Conservation (phyloP, 1,140 invertebrate genomes). For the Trichogramma pretiosum region DNA sequence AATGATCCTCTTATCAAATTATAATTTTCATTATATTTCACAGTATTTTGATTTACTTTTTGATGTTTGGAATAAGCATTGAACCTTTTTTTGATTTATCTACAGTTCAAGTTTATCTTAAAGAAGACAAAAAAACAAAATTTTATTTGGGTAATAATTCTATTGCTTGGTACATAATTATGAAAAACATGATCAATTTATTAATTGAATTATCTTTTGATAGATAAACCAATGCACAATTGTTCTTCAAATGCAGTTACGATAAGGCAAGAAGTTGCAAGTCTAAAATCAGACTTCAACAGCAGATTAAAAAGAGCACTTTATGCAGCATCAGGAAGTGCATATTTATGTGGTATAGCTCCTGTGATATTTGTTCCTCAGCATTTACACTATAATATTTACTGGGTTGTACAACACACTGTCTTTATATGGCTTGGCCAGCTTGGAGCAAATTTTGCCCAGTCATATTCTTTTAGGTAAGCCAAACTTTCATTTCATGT, state of each 20-base stretch:
- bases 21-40: neutral
- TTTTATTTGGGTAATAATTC: conserved; percentile 31
- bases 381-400: conserved; percentile 75
- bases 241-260: conserved; percentile 60
- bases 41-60: conserved; percentile 67
- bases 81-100: conserved; percentile 62
- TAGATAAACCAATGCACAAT: conserved; percentile 57
- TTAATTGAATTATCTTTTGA: conserved; percentile 7
- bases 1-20: conserved; percentile 5
- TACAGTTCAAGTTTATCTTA: conserved; percentile 37
- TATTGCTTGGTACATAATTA: neutral
- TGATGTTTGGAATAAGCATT: conserved; percentile 71
- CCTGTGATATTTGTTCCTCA: conserved; percentile 67
- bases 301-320: conserved; percentile 78
- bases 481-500: conserved; percentile 2
- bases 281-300: conserved; percentile 79
- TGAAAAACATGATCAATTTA: neutral
- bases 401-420: conserved; percentile 74
- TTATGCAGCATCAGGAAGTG: conserved; percentile 80
- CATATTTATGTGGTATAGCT: conserved; percentile 85
- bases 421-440: conserved; percentile 73
- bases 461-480: conserved; percentile 61
- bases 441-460: conserved; percentile 71
- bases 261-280: conserved; percentile 78
- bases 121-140: conserved; percentile 39